A percentile compares a stretch with the other conserved stretches of the same genome.
These are phyloP conservation scores for Menidia menidia DNA, from an alignment of 2,797 vertebrate species.

Conservation along the genomic window DNA sequence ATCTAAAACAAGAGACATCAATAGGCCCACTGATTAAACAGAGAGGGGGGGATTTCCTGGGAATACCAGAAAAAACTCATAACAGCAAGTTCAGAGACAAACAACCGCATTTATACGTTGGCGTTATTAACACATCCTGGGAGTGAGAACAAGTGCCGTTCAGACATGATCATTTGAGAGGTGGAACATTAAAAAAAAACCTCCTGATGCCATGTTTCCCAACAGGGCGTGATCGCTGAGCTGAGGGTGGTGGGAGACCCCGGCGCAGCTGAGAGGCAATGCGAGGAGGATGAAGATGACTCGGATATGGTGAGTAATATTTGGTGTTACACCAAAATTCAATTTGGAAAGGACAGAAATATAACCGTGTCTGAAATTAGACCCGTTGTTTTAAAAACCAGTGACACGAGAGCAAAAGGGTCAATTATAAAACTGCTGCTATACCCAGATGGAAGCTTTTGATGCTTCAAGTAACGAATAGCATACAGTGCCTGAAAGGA, in stretches of 20 bases:
- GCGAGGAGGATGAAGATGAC: slow-evolving; percentile 92
- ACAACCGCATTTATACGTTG: slow-evolving; percentile 6
- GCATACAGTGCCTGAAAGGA: not conserved
- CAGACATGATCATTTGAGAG: slow-evolving; percentile 12
- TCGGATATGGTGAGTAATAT: slow-evolving; percentile 84
- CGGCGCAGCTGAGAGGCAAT: slow-evolving; percentile 84
- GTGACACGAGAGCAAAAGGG: no score
- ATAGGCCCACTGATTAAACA: slow-evolving; percentile 31
- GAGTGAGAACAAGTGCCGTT: slow-evolving; percentile 15
- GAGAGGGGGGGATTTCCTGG: slow-evolving; percentile 41
- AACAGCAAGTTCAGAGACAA: slow-evolving; percentile 33
- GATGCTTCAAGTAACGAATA: not conserved
- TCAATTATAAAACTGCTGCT: no score
- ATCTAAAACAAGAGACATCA: slow-evolving; percentile 46
- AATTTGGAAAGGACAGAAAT: no score
- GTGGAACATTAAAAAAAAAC: slow-evolving; percentile 21
- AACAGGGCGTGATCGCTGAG: slow-evolving; percentile 90
- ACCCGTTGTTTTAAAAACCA: no score
- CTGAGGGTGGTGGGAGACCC: slow-evolving; percentile 88
- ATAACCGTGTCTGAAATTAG: no score
- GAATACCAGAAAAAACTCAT: slow-evolving; percentile 9
- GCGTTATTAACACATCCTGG: not conserved
- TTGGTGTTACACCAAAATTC: not conserved
- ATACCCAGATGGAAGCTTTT: not conserved
- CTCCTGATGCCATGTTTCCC: not conserved